These are phyloP conservation scores for Eumacrocentrus americanus DNA, from an alignment of 2,888 invertebrate species.

Conservation along the genomic window DNA sequence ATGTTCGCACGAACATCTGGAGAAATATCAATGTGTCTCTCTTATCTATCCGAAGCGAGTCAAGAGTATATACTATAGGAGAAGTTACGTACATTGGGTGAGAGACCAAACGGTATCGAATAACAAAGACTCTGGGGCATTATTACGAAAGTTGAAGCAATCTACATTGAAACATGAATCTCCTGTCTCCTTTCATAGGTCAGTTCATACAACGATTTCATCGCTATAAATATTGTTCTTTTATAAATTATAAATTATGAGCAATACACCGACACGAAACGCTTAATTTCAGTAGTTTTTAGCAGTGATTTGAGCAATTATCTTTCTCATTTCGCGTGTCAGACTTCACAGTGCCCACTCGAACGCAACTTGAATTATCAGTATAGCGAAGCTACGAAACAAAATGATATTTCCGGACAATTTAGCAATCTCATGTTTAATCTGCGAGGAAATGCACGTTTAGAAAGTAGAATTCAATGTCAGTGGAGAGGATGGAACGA, in stretches of 20 bases:
- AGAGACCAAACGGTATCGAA: not conserved
- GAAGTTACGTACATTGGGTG: not conserved
- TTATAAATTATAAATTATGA: not conserved
- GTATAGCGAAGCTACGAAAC: not conserved
- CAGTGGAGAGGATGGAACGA: constrained; percentile 10
- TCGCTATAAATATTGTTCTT: too few relatives aligned
- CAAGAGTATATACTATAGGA: not conserved
- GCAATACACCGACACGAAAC: not conserved
- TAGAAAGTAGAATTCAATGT: constrained; percentile 13
- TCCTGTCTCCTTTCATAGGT: too few relatives aligned
- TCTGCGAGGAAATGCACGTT: not conserved
- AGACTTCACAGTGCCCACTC: not conserved
- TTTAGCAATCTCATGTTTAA: constrained; percentile 11
- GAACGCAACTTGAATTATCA: not conserved
- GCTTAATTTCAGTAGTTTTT: not conserved
- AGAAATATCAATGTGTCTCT: not conserved
- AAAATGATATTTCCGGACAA: constrained; percentile 9
- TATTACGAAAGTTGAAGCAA: constrained; percentile 29
- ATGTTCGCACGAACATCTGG: not conserved
- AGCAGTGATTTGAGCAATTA: not conserved
- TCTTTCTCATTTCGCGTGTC: constrained; percentile 3
- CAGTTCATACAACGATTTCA: too few relatives aligned
- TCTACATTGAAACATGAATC: constrained; percentile 25
- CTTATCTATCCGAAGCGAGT: not conserved
- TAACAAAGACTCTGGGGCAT: not conserved